These are phyloP conservation scores for Drosophila nebulosa DNA, from an alignment of 1,140 invertebrate genomes.

Conservation along the genomic window DNA sequence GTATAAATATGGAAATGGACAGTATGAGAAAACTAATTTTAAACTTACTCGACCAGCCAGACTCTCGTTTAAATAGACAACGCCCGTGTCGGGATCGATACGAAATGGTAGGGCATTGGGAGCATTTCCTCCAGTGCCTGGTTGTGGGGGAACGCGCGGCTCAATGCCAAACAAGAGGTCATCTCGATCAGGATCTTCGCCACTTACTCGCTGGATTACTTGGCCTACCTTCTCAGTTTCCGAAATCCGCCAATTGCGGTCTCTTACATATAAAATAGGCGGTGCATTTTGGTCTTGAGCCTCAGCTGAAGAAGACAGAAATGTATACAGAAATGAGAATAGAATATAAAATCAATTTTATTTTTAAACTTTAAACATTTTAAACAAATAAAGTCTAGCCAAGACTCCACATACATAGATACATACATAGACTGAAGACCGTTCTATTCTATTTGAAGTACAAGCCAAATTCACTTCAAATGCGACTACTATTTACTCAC, in stretches of 20 bases:
- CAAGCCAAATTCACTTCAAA: background rate
- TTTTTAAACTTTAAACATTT: no score
- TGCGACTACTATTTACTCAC: background rate
- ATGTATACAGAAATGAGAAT: background rate
- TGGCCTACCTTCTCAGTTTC: constrained; percentile 85
- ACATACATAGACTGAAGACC: no score
- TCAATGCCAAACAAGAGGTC: constrained; percentile 85
- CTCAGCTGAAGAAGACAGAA: constrained; percentile 26
- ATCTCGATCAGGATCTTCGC: constrained; percentile 85
- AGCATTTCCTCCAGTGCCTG: constrained; percentile 36
- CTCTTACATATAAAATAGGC: constrained; percentile 81
- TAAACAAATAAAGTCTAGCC: no score
- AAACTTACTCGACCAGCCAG: constrained; percentile 85
- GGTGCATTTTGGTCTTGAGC: constrained; percentile 81
- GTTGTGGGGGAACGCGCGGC: constrained; percentile 63
- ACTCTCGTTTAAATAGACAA: constrained; percentile 87
- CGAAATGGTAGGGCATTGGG: constrained; percentile 83
- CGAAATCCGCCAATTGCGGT: constrained; percentile 86
- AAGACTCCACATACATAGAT: no score
- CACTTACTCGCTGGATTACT: constrained; percentile 84
- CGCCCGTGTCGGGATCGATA: constrained; percentile 86
- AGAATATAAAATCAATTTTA: background rate
- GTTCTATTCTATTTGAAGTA: no score
- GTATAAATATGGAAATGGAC: no score
- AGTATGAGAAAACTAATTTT: background rate